Percentiles rank a stretch among this genome's conserved stretches.
Evolutionary conservation across 1,140 invertebrate genomes (phyloP).

Genomic region (Laupala kohalensis): DNA sequence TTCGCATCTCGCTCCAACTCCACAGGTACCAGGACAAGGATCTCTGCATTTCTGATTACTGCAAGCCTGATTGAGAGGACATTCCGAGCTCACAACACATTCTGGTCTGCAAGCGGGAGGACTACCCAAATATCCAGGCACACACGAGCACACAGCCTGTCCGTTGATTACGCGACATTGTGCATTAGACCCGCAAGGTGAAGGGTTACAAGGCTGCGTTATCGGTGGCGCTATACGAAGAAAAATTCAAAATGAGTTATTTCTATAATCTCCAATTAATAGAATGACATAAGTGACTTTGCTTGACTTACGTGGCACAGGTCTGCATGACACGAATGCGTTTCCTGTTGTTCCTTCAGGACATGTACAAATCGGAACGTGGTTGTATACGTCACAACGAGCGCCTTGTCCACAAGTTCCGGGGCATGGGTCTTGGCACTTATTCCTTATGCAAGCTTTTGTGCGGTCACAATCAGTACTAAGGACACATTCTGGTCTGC

Average conservation of each 20-base stretch:
- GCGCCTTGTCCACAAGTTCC: slow-evolving; percentile 37
- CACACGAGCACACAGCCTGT: slow-evolving; percentile 33
- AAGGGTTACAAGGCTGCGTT: slow-evolving; percentile 35
- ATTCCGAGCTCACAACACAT: slow-evolving; percentile 33
- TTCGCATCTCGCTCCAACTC: slow-evolving; percentile 39
- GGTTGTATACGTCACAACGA: slow-evolving; percentile 27
- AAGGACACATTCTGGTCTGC: slow-evolving; percentile 53
- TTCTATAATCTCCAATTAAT: slow-evolving; percentile 9
- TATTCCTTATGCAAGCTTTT: slow-evolving; percentile 50
- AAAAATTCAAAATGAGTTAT: slow-evolving; percentile 37
- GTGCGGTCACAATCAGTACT: slow-evolving; percentile 55
- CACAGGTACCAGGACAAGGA: slow-evolving; percentile 37
- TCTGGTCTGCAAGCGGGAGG: slow-evolving; percentile 34
- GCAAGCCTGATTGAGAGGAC: slow-evolving; percentile 33
- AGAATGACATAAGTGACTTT: not conserved
- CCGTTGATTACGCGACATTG: slow-evolving; percentile 33
- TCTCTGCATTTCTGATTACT: slow-evolving; percentile 34
- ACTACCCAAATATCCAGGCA: slow-evolving; percentile 30
- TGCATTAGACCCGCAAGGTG: slow-evolving; percentile 28
- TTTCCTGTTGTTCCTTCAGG: slow-evolving; percentile 31
- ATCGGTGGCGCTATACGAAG: slow-evolving; percentile 40
- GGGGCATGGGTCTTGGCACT: slow-evolving; percentile 58
- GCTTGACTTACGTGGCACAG: slow-evolving; percentile 21
- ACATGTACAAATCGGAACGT: slow-evolving; percentile 30
- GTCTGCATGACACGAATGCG: slow-evolving; percentile 28